Evolutionary conservation across 1,140 invertebrate species (phyloP).

Genomic region (Laupala kohalensis): DNA sequence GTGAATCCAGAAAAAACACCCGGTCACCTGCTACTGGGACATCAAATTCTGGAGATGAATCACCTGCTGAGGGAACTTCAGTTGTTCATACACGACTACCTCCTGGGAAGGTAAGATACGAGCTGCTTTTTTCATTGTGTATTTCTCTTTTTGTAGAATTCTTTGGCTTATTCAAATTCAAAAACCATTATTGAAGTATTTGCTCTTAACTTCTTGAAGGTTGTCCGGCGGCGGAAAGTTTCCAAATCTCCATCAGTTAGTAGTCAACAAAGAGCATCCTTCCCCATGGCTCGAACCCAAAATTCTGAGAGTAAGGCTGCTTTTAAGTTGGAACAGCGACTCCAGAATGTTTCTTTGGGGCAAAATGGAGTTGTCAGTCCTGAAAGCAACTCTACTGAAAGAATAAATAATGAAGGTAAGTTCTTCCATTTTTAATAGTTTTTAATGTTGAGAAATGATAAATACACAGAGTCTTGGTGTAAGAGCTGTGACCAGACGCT

Average conservation of each 20-base stretch:
- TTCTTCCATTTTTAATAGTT: too few species aligned
- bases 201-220: constrained; percentile 18
- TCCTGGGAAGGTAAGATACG: constrained; percentile 43
- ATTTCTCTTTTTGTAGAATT: constrained; percentile 4
- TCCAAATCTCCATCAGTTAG: constrained; percentile 19
- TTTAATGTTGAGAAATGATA: too few species aligned
- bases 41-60: constrained; percentile 37
- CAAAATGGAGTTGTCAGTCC: constrained; percentile 18
- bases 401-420: constrained; percentile 15
- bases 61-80: constrained; percentile 37
- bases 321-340: constrained; percentile 24
- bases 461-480: too few species aligned
- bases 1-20: not conserved
- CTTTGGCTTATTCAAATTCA: not conserved
- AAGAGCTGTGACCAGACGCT: too few species aligned
- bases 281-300: constrained; percentile 36
- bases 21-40: constrained; percentile 17
- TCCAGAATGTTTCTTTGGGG: constrained; percentile 4
- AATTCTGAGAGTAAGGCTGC: constrained; percentile 28
- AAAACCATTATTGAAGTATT: not conserved
- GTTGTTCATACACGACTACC: constrained; percentile 48
- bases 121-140: too few species aligned
- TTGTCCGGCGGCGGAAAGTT: constrained; percentile 34
- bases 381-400: constrained; percentile 24
- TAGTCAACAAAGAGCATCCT: constrained; percentile 38